These are phyloP conservation scores for Psittacula echo DNA, from an alignment of 2,797 vertebrate species.

Conservation along the genomic window DNA sequence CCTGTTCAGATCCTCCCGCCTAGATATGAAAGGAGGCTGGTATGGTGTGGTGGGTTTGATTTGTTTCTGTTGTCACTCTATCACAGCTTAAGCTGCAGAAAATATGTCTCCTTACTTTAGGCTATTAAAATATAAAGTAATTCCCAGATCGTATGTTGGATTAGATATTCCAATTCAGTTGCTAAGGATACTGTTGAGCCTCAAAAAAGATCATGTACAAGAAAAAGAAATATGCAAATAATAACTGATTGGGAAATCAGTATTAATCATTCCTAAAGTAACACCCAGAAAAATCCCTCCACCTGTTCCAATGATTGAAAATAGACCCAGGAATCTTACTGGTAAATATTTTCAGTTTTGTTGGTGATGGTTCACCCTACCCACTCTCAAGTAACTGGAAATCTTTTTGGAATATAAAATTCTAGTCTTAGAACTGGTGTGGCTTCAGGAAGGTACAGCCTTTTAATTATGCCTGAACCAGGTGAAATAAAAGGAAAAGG, in stretches of 20 bases:
- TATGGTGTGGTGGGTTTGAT: not conserved
- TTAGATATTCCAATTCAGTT: not conserved
- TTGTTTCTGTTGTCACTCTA: not conserved
- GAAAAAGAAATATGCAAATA: not conserved
- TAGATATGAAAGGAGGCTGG: not conserved
- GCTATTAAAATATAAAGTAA: not conserved
- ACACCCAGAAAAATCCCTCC: not conserved
- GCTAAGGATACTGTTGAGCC: not conserved
- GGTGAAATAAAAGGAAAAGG: not conserved
- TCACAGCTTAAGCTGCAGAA: not conserved
- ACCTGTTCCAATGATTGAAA: not conserved
- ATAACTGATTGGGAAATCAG: not conserved
- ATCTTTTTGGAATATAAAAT: not conserved
- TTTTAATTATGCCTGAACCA: not conserved
- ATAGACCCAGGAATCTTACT: not conserved
- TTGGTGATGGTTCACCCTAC: not conserved
- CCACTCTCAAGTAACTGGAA: not conserved
- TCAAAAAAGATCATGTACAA: not conserved
- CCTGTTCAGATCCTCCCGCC: not conserved
- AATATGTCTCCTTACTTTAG: not conserved
- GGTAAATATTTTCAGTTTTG: not conserved
- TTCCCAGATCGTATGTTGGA: not conserved
- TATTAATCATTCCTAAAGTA: not conserved
- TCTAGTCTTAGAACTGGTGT: not conserved
- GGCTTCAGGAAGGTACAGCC: not conserved